Evolutionary conservation across 35 echinoderm and acorn worm genomes (phyloP), one percentile per base, ranked within the genome.

Genomic region (Ophiothrix spiculata): DNA sequence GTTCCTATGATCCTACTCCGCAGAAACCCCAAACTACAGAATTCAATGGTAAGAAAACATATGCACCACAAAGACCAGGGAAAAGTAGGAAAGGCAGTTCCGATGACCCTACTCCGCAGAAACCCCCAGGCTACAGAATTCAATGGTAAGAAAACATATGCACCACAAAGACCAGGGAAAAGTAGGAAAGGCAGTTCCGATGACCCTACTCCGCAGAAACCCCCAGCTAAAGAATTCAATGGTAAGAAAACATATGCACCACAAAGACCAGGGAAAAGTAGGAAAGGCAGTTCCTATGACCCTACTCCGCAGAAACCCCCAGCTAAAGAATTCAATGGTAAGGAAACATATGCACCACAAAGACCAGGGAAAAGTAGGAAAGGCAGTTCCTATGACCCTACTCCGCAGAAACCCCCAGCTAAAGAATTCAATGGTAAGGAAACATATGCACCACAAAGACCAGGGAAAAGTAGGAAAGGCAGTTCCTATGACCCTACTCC

Each of bases 401-500:
- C 77, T 35, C 56, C 86, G 25, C 37, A 54, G 0, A 76, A 78
- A n/a, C n/a, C n/a, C n/a, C n/a, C n/a, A n/a, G n/a, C n/a, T n/a
- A n/a, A n/a, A n/a, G n/a, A n/a, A n/a, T n/a, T n/a, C n/a, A n/a
- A n/a, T n/a, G n/a, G 0, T 32, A 64, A 88, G 35, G 86, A 88
- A 12, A 56, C 36, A 34, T 45, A 35, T 19, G 16, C 16, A 23
- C 42, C 78, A 36, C 36, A 80, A n/a, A 14, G 78, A 36, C 78
- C 78, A 15, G 78, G 78, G 8, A 80, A 49, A 11, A 77, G 12
- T 37, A 40, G 77, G 32, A 88, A 80, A 81, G 49, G 45, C 11
- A 77, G 38, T 1, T 16, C 77, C 4, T 88, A 88, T 64, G 86
- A 88, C 77, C 86, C 86, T 0, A 32, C 77, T 35, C 56, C 86